Percentiles rank a stretch among this genome's conserved stretches.
Conservation (phyloP, 2,888 invertebrate genomes). For the Rhingia rostrata region DNA sequence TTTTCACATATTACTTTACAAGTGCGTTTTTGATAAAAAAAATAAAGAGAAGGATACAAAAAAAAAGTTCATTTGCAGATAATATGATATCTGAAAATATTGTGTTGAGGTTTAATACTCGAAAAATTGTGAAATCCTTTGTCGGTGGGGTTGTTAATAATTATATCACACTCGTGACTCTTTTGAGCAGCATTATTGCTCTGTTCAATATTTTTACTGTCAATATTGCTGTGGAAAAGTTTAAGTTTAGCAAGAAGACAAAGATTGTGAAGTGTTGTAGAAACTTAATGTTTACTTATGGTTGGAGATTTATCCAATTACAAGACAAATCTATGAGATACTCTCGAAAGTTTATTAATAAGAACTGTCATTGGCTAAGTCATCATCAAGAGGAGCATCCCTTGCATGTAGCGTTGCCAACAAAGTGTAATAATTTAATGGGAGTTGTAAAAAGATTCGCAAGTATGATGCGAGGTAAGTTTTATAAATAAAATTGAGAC, state of each 20-base stretch:
- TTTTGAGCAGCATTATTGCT: conserved; percentile 49
- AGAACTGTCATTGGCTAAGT: conserved; percentile 46
- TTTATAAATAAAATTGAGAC: not conserved
- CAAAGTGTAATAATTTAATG: conserved; percentile 56
- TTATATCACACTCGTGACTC: conserved; percentile 25
- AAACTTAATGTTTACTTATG: conserved; percentile 51
- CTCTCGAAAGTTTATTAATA: conserved; percentile 24
- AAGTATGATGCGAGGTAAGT: conserved; percentile 71
- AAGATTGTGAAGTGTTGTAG: conserved; percentile 50
- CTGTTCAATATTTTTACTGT: conserved; percentile 20
- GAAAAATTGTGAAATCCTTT: conserved; percentile 40
- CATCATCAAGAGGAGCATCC: conserved; percentile 11
- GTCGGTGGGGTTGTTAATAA: conserved; percentile 35
- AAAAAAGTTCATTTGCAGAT: conserved; percentile 30
- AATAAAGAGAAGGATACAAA: not conserved
- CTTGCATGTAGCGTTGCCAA: conserved; percentile 39
- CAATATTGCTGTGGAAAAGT: conserved; percentile 35
- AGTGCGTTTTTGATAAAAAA: not conserved
- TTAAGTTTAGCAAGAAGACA: conserved; percentile 56
- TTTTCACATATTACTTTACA: too few relatives aligned
- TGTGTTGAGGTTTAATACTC: conserved; percentile 48
- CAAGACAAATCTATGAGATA: conserved; percentile 44
- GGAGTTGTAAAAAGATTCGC: conserved; percentile 52
- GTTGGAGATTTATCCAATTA: conserved; percentile 51
- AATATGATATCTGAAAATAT: conserved; percentile 69